These are phyloP conservation scores for Gallinago paraguaiae DNA, from an alignment of 2,113 vertebrate genomes.

Conservation along the genomic window DNA sequence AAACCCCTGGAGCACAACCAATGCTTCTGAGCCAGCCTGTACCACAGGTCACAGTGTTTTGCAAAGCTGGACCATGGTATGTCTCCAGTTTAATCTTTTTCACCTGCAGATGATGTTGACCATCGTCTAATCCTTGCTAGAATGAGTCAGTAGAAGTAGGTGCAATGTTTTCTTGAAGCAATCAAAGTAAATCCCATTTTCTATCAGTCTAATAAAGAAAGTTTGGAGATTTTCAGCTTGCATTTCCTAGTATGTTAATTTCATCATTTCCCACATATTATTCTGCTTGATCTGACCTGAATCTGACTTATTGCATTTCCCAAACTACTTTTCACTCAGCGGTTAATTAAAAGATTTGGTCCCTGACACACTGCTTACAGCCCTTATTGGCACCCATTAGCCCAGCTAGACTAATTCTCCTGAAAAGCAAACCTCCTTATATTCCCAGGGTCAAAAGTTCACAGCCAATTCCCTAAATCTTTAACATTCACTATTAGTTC, in stretches of 20 bases:
- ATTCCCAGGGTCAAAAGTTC: conserved; percentile 60
- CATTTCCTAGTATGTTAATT: conserved; percentile 62
- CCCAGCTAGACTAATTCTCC: conserved; percentile 63
- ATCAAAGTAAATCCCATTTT: conserved; percentile 34
- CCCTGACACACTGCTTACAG: conserved; percentile 63
- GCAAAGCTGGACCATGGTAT: not conserved
- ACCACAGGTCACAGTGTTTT: not conserved
- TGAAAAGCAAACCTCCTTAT: conserved; percentile 64
- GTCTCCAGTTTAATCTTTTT: not conserved
- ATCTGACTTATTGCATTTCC: conserved; percentile 68
- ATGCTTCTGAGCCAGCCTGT: not conserved
- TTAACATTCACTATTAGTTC: conserved; percentile 66
- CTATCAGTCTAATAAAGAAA: conserved; percentile 37
- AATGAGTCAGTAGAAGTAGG: not conserved
- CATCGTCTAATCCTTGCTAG: not conserved
- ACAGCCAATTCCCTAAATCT: conserved; percentile 65
- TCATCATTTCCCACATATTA: conserved; percentile 50
- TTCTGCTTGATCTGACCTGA: conserved; percentile 72
- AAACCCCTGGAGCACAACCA: not conserved
- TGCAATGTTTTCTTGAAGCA: not conserved
- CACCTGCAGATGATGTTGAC: not conserved
- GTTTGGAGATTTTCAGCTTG: conserved; percentile 60
- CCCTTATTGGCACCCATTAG: conserved; percentile 65
- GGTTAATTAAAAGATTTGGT: conserved; percentile 72
- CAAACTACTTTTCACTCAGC: conserved; percentile 66